These are phyloP conservation scores for Actinernus sp. DNA, from an alignment of 92 coral and sea anemone genomes.

Conservation along the genomic window DNA sequence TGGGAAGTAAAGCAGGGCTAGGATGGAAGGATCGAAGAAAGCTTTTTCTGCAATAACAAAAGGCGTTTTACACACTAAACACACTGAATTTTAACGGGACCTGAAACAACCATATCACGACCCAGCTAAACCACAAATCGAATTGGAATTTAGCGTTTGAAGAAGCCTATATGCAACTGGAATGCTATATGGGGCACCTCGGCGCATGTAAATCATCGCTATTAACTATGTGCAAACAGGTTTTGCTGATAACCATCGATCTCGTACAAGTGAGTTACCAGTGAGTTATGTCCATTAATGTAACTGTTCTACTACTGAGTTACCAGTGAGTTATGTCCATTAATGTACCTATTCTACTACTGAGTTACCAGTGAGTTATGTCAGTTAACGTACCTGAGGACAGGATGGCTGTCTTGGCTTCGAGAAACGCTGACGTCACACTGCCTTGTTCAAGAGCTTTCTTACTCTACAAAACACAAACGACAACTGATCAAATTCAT, in stretches of 20 bases:
- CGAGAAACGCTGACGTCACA: conserved; percentile 70
- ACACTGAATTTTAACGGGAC: no score
- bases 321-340: not conserved
- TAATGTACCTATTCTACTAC: conserved; percentile 41
- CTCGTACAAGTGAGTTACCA: no score
- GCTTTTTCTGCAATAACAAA: conserved; percentile 78
- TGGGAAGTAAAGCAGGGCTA: conserved; percentile 93
- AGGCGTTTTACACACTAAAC: not conserved
- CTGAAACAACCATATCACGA: no score
- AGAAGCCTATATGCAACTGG: no score
- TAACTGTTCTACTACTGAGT: no score
- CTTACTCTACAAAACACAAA: conserved; percentile 58
- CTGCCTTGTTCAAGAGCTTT: conserved; percentile 70
- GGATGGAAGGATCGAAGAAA: conserved; percentile 93
- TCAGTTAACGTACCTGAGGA: conserved; percentile 73
- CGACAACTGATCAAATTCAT: not conserved
- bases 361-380: not conserved
- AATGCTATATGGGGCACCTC: no score
- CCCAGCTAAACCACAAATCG: no score
- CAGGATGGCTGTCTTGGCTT: conserved; percentile 86
- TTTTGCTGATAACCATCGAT: no score
- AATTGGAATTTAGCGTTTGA: no score
- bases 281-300: no score
- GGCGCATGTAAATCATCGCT: no score
- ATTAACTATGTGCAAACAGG: no score